Conservation (phyloP, 2,888 invertebrate genomes). For the Blastobasis lacticolella region DNA sequence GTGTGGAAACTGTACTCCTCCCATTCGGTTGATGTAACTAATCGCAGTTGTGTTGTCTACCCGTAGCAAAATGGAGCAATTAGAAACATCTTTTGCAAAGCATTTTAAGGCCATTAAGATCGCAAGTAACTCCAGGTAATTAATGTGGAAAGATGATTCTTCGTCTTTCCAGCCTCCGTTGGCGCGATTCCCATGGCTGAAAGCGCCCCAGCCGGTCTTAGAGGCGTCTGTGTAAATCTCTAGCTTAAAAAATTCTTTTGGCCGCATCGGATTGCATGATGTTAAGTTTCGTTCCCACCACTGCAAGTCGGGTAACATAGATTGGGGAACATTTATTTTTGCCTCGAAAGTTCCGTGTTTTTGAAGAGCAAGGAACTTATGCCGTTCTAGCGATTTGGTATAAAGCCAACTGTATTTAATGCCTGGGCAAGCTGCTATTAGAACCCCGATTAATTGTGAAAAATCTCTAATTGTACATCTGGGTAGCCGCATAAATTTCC, state of each 20-base stretch:
- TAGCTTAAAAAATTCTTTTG: constrained; percentile 1
- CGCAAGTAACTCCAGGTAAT: constrained; percentile 10
- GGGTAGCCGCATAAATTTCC: not conserved
- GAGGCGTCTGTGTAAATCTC: constrained; percentile 13
- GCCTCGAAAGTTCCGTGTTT: constrained; percentile 1
- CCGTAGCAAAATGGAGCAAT: too few relatives aligned
- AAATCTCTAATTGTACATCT: constrained; percentile 9
- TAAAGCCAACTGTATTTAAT: constrained; percentile 9
- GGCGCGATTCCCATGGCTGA: constrained; percentile 6
- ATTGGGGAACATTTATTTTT: constrained; percentile 1
- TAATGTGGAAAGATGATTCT: constrained; percentile 11
- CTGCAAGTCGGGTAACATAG: not conserved
- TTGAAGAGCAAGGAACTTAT: constrained; percentile 3
- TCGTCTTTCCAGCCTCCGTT: constrained; percentile 9
- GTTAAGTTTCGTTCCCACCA: not conserved
- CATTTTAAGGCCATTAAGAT: constrained; percentile 9
- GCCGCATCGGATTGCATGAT: not conserved
- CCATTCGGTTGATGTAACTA: constrained; percentile 12
- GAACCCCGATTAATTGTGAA: constrained; percentile 8
- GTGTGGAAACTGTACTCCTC: constrained; percentile 13
- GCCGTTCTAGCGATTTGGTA: constrained; percentile 6
- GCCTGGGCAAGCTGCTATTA: constrained; percentile 9
- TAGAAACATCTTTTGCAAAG: too few relatives aligned
- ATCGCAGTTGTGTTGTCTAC: constrained; percentile 17
- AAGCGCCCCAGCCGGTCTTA: constrained; percentile 12